Base-by-base conservation (phyloP, 2,888 invertebrate genomes). In the Melieria omissa region DNA sequence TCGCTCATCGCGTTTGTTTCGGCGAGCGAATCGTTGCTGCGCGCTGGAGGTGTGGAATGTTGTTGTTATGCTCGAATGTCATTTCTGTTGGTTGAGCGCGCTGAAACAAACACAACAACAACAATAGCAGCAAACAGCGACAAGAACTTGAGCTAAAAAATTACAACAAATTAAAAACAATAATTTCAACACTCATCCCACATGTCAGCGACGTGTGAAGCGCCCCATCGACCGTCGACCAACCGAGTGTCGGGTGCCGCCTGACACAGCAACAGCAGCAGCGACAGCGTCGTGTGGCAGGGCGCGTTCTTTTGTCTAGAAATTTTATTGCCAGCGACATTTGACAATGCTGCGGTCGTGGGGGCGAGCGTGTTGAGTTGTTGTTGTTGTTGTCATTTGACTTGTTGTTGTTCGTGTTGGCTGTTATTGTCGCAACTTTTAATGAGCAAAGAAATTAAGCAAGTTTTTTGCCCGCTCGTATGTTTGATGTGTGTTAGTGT, bases 401-500 rank as follows among this genome's bases (percentile, higher is more conserved):
- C 8, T 67, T 49, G 10, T 57, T 58, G 61, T 54, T 60, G 14
- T 55, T 42, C 29, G 29, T 29, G 29, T 29, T 64, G 60, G 6
- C 12, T 61, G 45, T 8, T 12, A 41, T 71, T 70, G 65, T 73
- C 57, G 70, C 73, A 73, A 71, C 74, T 71, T 76, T 75, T 78
- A 78, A 77, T 78, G 78, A 78, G 76, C 74, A 73, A 75, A 76
- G 78, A 78, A 78, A 78, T 78, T 78, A 78, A 76, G 77, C 29
- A 29, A 75, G 74, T 52, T 52, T 52, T 12, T 52, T 52, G 52
- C 60, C 12, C 42, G 16, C 47, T 2, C 47, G 45, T 45, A 46
- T 49, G 49, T 49, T 49, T 49, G 8, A 49, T 2, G 8, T 70
- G 52, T 64, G 57, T 58, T 45, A 49, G 57, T 70, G 64, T 54